Base-by-base conservation (phyloP, 2,888 invertebrate genomes). In the Ophion ventricosus region DNA sequence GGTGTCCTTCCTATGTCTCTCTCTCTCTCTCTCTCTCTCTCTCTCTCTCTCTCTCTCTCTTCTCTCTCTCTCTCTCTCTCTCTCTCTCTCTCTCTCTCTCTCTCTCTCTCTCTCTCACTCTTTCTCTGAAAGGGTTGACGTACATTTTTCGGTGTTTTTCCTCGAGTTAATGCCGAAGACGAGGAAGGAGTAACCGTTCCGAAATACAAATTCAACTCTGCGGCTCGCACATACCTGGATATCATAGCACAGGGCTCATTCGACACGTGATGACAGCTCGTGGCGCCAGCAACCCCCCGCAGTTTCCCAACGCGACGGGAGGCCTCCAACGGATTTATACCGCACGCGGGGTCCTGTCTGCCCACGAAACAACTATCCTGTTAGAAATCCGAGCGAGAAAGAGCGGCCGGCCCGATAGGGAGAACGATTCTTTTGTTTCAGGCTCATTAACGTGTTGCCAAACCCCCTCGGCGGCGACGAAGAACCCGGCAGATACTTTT, bases 221-320 rank as follows among this genome's bases (percentile, higher is more conserved):
- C 20, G 49, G 29, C 26, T 35, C 49, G 26, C 72, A 23, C 78
- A 77, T 85, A 87, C 86, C 85, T 86, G 87, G 85, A 82, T 83
- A 86, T 86, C 84, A 83, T 85, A 82, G 81, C 76, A 82, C 35
- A 73, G 73, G 81, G 76, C 61, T 77, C 59, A 85, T 87, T 88
- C 89, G 92, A 91, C 92, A 92, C 92, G 92, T 92, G 93, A 93
- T 93, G 93, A 93, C 93, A 93, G 93, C 92, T 91, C 91, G 88
- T 92, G 93, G 93, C 93, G 93, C 93, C 93, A 92, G 91, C 90
- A 89, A 91, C 93, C 93, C 93, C 93, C 93, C 88, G 92, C 88
- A 89, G 92, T 90, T 91, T 75, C 84, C 78, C 79, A 81, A 83
- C 91, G 77, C 92, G 84, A 88, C 92, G 88, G 92, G 89, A 89